Percentiles rank a stretch among this genome's conserved stretches.
These are phyloP conservation scores for Eupithecia vulgata DNA, from an alignment of 2,888 invertebrate genomes.

Conservation along the genomic window DNA sequence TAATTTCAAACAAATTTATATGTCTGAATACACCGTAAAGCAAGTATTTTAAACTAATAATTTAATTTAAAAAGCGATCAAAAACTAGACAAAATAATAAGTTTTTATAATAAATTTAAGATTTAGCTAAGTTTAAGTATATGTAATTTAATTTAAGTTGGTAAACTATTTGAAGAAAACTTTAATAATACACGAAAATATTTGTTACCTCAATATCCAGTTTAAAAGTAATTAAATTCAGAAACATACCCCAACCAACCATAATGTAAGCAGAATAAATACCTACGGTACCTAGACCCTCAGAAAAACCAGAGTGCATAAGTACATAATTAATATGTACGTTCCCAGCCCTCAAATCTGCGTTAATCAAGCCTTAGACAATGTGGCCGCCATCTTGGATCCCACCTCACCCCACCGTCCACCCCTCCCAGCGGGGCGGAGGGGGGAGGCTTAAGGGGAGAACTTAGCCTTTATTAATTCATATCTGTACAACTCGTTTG, in stretches of 20 bases:
- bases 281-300: conserved; percentile 45
- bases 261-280: conserved; percentile 58
- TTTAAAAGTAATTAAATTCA: neutral
- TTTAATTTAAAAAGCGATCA: neutral
- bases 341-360: conserved; percentile 73
- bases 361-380: conserved; percentile 81
- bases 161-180: neutral
- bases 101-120: too few species aligned
- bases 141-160: neutral
- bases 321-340: conserved; percentile 83
- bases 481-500: conserved; percentile 62
- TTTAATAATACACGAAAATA: neutral
- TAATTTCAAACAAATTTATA: neutral
- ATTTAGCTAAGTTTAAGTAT: neutral
- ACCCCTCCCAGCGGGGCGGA: conserved; percentile 40
- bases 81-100: neutral
- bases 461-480: conserved; percentile 68
- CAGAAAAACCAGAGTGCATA: conserved; percentile 53
- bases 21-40: neutral
- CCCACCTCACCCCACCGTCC: conserved; percentile 46
- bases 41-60: neutral
- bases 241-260: conserved; percentile 28
- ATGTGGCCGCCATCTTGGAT: conserved; percentile 77
- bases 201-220: neutral
- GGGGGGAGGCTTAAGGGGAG: conserved; percentile 60